Evolutionary conservation across 2,113 vertebrate genomes (phyloP).

Genomic region (Oncorhynchus gorbuscha): DNA sequence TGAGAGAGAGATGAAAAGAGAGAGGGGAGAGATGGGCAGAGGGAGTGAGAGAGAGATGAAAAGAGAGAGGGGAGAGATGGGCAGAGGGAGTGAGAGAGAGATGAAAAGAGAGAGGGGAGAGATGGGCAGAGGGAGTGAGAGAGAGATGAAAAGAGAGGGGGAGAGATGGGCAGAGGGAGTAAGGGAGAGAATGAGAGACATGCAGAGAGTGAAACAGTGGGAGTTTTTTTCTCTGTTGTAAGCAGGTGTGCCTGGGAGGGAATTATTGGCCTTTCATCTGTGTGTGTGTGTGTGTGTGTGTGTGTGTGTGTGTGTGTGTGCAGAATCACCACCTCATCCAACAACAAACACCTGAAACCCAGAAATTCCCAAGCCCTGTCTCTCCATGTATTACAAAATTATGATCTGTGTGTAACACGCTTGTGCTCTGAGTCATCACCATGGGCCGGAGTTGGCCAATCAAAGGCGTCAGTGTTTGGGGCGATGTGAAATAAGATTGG

Average conservation of each 20-base stretch:
- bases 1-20: too few relatives aligned
- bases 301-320: conserved; percentile 4
- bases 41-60: too few relatives aligned
- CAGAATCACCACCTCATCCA: background rate
- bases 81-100: too few relatives aligned
- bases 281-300: background rate
- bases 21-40: too few relatives aligned
- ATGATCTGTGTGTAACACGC: conserved; percentile 18
- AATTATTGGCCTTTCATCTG: background rate
- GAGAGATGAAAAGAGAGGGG: fast-evolving
- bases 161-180: too few relatives aligned
- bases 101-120: too few relatives aligned
- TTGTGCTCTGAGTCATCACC: conserved; percentile 23
- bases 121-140: too few relatives aligned
- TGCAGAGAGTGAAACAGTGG: background rate
- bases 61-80: too few relatives aligned
- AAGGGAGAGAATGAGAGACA: too few relatives aligned
- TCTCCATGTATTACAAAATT: background rate
- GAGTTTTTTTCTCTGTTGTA: background rate
- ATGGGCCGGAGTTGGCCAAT: conserved; percentile 32
- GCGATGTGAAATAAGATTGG: conserved; percentile 58
- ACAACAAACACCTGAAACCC: background rate
- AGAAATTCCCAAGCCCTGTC: background rate
- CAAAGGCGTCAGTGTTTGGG: conserved; percentile 13
- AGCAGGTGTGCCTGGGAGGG: conserved; percentile 32